Evolutionary conservation across 2,888 invertebrate genomes (phyloP).

Genomic region (Cyclophora albipunctata): DNA sequence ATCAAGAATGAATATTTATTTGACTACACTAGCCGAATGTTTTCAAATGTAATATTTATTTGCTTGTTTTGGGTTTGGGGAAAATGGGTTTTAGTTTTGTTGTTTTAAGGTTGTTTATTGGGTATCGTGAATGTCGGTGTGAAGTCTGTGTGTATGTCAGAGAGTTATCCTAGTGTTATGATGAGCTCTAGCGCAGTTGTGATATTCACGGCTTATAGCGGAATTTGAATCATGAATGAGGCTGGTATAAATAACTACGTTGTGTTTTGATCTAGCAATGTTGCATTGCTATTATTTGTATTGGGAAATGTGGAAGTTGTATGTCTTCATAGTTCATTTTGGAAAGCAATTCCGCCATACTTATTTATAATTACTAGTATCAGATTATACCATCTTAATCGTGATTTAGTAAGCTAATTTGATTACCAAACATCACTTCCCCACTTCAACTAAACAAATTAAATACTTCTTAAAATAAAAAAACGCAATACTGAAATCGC

Average conservation of each 20-base stretch:
- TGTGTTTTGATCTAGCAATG: no score
- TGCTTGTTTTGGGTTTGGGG: constrained; percentile 21
- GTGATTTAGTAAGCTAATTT: no score
- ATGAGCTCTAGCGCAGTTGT: constrained; percentile 55
- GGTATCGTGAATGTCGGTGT: constrained; percentile 10
- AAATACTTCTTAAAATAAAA: no score
- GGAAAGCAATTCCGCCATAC: no score
- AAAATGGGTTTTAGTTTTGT: constrained; percentile 28
- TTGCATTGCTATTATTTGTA: no score
- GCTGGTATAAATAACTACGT: neutral
- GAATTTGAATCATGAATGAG: neutral
- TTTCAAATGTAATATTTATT: constrained; percentile 50
- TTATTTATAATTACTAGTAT: no score
- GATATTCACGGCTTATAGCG: constrained; percentile 46
- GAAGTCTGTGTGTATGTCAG: constrained; percentile 35
- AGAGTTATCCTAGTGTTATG: constrained; percentile 56
- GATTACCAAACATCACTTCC: no score
- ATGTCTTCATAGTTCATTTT: no score
- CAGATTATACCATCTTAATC: no score
- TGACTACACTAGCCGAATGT: constrained; percentile 20
- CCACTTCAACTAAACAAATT: no score
- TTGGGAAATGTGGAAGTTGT: no score
- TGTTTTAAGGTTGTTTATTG: constrained; percentile 37
- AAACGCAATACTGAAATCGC: no score
- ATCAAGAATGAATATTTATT: constrained; percentile 18